Base-by-base conservation (phyloP, 2,797 vertebrate species). In the Oreonectes daqikongensis region DNA sequence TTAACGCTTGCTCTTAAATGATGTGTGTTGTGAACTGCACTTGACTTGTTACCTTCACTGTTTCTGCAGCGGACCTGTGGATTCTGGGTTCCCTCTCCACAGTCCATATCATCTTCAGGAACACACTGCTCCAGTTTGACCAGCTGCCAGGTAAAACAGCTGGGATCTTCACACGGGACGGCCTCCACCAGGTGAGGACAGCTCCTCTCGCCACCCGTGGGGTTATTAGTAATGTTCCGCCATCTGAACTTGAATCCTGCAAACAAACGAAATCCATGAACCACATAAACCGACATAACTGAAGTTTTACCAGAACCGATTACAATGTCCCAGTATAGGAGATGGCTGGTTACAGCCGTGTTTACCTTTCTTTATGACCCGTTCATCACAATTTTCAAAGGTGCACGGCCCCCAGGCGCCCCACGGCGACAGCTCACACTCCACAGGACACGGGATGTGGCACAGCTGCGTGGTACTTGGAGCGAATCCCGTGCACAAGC, bases 351-450 rank as follows among this genome's bases (percentile, higher is more conserved):
- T 15, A 35, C 32, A 64, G 30, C 6, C 32, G 38, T 15, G 24
- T 88, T 12, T 90, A 98, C 98, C 98, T 90, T 99, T 99, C 86
- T 96, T 99, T 75, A 92, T 94, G 20, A 93, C 93, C 79, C 95
- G 95, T 71, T 98, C 96, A 0, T 93, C 92, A 73, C 98, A 99
- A 87, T 90, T 98, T 89, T 99, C 98, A 15, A 94, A 96, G 81
- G 96, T 97, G 82, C 98, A 99, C 0, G 95, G 94, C 32, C 98
- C 96, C 98, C 98, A 99, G 38, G 96, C 95, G 1, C 94, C 94
- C 98, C 98, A 99, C 0, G 93, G 88, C 0, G 97, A 99, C 80
- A 98, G 95, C 71, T 96, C 92, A 26, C 98, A 99, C 85, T 98
- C 96, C 17, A 91, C 89, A 66, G 98, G 97, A 84, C 98, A 99